Base-by-base conservation (phyloP, 2,797 vertebrate species). In the Neosilurus hyrtlii region DNA sequence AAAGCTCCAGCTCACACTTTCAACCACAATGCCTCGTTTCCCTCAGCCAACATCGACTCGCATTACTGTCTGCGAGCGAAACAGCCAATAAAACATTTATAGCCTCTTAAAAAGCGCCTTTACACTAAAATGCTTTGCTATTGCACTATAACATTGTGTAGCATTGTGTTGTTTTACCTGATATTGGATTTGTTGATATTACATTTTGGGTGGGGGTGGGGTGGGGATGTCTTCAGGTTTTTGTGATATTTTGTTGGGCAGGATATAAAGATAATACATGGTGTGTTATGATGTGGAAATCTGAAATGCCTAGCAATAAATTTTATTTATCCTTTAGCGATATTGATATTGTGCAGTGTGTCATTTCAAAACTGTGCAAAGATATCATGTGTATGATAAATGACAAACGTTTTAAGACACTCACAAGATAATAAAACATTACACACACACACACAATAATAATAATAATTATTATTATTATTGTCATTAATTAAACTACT, bases 81-180 rank as follows among this genome's bases (percentile, higher is more conserved):
- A 76, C 70, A 63, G 52, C 83, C 83, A 84, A 77, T 84, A 84
- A 81, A 84, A 81, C 65, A 77, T 84, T 84, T 84, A 84, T 81
- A 61, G 79, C 51, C 83, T 84, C 56, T 84, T 77, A 84, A 84
- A 81, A 30, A 52, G 72, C 18, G 43, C 9, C 43, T 75, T 81
- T 77, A 68, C 83, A 83, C 24, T 30, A 54, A 24, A 67, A 79
- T 35, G 62, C 77, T 79, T 67, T 52, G 49, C 49, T 80, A 18
- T 57, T 68, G 51, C 22, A 4, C 52, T 10, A 15, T 77, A 24
- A 77, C 74, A 43, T 61, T 24, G 35, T 62, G 74, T 62, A 62
- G 57, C 22, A n/a, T 62, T 61, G 59, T 77, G 57, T 57, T 75
- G 54, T 35, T 75, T 30, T 49, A 26, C 51, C 26, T 43, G 52